Evolutionary conservation across 37 sponge, comb jelly and placozoan genomes (phyloP).

Genomic region (Aphrocallistes beatrix): DNA sequence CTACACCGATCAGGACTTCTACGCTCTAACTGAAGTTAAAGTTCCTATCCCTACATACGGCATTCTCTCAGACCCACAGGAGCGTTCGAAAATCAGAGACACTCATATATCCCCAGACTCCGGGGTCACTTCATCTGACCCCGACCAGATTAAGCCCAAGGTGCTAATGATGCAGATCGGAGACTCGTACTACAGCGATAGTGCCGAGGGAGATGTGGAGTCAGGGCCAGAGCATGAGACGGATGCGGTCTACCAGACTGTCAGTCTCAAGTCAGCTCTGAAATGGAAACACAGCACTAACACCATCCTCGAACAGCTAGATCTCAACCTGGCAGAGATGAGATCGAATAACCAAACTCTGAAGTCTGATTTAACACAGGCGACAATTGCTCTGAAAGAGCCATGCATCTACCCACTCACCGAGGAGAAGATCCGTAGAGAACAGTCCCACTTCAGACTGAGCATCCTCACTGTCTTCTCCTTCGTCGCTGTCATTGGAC

Average conservation of each 20-base stretch:
- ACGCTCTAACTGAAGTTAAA: background rate
- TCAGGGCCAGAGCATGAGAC: background rate
- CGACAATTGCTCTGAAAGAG: background rate
- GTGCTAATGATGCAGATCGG: background rate
- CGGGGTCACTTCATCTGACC: background rate
- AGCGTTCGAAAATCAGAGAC: background rate
- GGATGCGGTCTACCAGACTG: background rate
- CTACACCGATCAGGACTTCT: background rate
- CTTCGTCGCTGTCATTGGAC: background rate
- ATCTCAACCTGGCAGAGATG: background rate
- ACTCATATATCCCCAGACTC: background rate
- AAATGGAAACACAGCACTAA: constrained; percentile 3
- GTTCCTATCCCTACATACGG: background rate
- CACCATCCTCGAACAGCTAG: background rate
- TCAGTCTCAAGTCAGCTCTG: constrained; percentile 1
- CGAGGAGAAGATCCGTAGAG: background rate
- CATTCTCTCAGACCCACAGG: background rate
- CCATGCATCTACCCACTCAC: background rate
- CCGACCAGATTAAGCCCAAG: background rate
- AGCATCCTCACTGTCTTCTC: background rate
- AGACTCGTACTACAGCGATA: background rate
- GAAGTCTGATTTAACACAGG: background rate
- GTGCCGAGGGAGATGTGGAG: background rate
- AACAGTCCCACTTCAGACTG: background rate
- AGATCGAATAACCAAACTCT: constrained; percentile 7